These are phyloP conservation scores for Mystacornis crossleyi DNA, from an alignment of 2,113 vertebrate genomes.

Conservation along the genomic window DNA sequence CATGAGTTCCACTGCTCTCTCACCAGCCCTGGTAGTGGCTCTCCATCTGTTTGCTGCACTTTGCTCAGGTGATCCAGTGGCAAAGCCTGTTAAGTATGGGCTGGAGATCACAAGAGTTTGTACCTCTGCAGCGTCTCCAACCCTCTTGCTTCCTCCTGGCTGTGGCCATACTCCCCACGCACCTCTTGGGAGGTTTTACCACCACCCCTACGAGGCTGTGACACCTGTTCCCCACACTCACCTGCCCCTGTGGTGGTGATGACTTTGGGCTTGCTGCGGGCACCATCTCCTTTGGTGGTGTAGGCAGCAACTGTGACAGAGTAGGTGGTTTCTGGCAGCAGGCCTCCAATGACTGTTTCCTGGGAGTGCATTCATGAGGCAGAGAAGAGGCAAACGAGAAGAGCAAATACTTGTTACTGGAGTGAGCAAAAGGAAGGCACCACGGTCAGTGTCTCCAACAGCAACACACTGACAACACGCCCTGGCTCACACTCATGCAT, in stretches of 20 bases:
- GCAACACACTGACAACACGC: not conserved
- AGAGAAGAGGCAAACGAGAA: conserved; percentile 28
- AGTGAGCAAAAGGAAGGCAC: conserved; percentile 15
- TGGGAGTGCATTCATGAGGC: conserved; percentile 40
- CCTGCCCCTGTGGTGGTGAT: conserved; percentile 94
- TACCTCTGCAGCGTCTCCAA: conserved; percentile 1
- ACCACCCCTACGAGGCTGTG: not conserved
- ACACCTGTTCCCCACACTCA: conserved; percentile 47
- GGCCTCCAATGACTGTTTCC: conserved; percentile 87
- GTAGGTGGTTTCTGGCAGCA: conserved; percentile 92
- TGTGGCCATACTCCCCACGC: not conserved
- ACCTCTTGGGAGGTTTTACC: not conserved
- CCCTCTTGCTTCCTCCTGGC: not conserved
- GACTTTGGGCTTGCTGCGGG: conserved; percentile 90
- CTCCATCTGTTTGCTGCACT: conserved; percentile 5
- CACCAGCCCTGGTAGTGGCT: not conserved
- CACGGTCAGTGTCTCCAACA: not conserved
- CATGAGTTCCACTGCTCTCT: not conserved
- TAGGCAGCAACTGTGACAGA: conserved; percentile 92
- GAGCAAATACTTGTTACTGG: conserved; percentile 24
- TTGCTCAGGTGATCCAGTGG: not conserved
- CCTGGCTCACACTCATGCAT: not conserved
- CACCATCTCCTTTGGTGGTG: conserved; percentile 93
- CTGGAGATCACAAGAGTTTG: conserved; percentile 21
- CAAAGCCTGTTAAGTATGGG: not conserved